These are phyloP conservation scores for Balaenoptera acutorostrata DNA, from an alignment of 2,113 vertebrate genomes.

Conservation along the genomic window DNA sequence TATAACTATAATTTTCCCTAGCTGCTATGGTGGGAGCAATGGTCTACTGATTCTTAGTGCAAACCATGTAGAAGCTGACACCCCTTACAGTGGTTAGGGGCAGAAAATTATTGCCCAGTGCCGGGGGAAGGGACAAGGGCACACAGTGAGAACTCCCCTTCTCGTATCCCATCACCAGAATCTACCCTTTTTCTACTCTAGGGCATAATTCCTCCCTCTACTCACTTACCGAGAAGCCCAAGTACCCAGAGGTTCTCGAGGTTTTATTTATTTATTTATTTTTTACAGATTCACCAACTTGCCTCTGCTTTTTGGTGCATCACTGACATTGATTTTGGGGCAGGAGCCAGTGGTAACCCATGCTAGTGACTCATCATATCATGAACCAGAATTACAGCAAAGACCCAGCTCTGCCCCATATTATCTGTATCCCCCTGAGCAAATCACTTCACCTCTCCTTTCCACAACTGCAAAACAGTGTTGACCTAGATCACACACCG, in stretches of 20 bases:
- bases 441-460: background rate
- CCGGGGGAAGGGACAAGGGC: background rate
- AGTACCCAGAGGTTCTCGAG: too few species aligned
- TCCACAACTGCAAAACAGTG: rapidly evolving
- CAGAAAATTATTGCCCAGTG: background rate
- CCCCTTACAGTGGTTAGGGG: background rate
- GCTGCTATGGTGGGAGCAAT: background rate
- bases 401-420: background rate
- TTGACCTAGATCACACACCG: too few species aligned
- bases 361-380: rapidly evolving
- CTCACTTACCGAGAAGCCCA: background rate
- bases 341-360: too few species aligned
- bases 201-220: background rate
- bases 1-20: rapidly evolving
- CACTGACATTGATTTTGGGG: rapidly evolving
- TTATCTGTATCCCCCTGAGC: rapidly evolving
- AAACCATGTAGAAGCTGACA: rapidly evolving
- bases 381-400: rapidly evolving
- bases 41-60: background rate
- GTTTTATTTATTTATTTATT: background rate
- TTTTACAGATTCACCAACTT: background rate
- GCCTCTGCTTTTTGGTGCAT: background rate
- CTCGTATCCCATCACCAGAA: rapidly evolving
- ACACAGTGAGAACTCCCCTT: background rate
- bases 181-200: too few species aligned